These are phyloP conservation scores for Myotis lucifugus DNA, from an alignment of 2,113 vertebrate species.

Conservation along the genomic window DNA sequence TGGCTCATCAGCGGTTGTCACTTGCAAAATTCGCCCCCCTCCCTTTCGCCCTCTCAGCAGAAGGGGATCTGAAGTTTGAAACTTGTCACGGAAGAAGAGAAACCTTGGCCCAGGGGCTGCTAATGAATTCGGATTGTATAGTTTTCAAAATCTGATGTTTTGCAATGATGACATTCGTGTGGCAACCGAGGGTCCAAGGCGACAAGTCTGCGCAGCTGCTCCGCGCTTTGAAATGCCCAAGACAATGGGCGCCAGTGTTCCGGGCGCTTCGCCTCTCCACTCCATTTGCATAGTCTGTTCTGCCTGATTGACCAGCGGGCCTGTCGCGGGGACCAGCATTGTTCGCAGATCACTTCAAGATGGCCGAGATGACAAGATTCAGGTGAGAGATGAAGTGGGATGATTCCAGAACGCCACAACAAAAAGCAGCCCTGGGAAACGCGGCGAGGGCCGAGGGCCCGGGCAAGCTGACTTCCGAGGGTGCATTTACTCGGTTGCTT, in stretches of 20 bases:
- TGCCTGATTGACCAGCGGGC: conserved; percentile 90
- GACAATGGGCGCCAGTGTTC: conserved; percentile 91
- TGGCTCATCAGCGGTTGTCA: background rate
- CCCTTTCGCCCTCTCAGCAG: background rate
- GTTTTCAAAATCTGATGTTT: conserved; percentile 83
- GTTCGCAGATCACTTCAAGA: conserved; percentile 89
- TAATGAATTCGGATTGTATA: conserved; percentile 79
- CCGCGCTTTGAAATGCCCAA: conserved; percentile 86
- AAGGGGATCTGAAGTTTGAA: conserved; percentile 56
- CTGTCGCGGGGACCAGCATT: conserved; percentile 85
- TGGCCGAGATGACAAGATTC: conserved; percentile 88
- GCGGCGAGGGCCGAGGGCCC: background rate
- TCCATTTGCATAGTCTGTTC: conserved; percentile 92
- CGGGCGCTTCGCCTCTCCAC: conserved; percentile 84
- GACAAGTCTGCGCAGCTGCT: conserved; percentile 88
- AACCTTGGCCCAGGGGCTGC: conserved; percentile 71
- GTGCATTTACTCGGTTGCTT: background rate
- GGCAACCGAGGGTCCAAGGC: conserved; percentile 83
- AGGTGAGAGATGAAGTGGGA: conserved; percentile 88
- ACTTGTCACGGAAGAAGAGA: conserved; percentile 73
- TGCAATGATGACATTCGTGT: conserved; percentile 84
- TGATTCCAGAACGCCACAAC: conserved; percentile 74
- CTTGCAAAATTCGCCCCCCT: background rate
- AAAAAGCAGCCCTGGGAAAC: conserved; percentile 79
- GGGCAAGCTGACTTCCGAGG: background rate